These are phyloP conservation scores for Pseudopodoces humilis DNA, from an alignment of 2,113 vertebrate species.

Conservation along the genomic window DNA sequence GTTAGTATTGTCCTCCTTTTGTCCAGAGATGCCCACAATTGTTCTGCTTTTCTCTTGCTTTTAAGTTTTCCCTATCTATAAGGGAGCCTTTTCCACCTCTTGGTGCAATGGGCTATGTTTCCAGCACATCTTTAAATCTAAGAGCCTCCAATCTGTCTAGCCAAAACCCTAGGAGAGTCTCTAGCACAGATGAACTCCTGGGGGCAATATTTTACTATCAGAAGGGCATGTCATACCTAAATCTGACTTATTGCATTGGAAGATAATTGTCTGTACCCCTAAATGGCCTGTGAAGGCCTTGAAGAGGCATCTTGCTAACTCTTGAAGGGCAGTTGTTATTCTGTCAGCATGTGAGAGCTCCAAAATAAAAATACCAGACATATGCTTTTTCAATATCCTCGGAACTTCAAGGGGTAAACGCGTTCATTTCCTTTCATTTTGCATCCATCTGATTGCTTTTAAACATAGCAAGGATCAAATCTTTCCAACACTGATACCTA, in stretches of 20 bases:
- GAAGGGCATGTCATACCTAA: not conserved
- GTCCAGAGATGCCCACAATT: not conserved
- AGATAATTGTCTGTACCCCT: not conserved
- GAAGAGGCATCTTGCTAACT: not conserved
- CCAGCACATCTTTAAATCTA: not conserved
- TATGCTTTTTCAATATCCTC: not conserved
- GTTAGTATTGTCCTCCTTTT: not conserved
- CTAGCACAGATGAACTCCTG: not conserved
- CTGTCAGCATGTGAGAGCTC: not conserved
- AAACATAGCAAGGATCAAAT: not conserved
- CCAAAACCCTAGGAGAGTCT: not conserved
- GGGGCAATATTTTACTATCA: not conserved
- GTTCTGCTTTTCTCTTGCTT: not conserved
- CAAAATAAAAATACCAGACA: not conserved
- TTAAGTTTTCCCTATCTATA: not conserved
- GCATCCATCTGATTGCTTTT: not conserved
- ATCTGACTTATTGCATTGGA: not conserved
- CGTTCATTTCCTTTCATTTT: slow-evolving; percentile 6
- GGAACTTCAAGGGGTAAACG: not conserved
- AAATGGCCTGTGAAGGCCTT: not conserved
- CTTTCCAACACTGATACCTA: slow-evolving; percentile 11
- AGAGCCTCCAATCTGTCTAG: not conserved
- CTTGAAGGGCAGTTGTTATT: not conserved
- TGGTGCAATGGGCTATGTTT: not conserved
- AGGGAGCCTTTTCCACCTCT: not conserved